Base-by-base conservation (phyloP, 2,113 vertebrate genomes). In the Rhipidura dahli region DNA sequence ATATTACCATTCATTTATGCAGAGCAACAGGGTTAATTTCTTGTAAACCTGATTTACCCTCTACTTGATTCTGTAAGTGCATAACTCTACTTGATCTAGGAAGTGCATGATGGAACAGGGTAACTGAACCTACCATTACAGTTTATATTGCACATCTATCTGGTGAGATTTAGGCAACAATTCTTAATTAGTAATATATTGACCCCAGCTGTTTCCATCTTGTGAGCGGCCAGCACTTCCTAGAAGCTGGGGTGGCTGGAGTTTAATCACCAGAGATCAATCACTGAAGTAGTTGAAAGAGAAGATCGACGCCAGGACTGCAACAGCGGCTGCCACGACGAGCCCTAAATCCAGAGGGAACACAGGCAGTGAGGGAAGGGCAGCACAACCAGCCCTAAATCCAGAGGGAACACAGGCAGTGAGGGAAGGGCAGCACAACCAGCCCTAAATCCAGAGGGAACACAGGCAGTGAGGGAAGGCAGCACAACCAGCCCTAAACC, bases 281-380 rank as follows among this genome's bases (percentile, higher is more conserved):
- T 98, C 98, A 90, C 97, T 98, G 97, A 98, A 98, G 97, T 98
- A 98, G 93, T 96, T 97, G 91, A 98, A 97, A 89, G 98, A 98
- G 95, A 98, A 88, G 64, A 97, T 85, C 3, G 90, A 96, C 7
- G 98, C 97, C 72, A 98, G 81, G 81, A 98, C 70, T 86, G 97
- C 97, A 0, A 98, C 97, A 50, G 95, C 97, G 27, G 97, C 92
- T 45, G 97, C 97, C 88, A 98, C 60, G 16, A 97, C 95, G 91
- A 98, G 69, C 94, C 98, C 98, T 98, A 90, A 61, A 97, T 96
- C 40, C 72, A 97, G 77, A 96, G 93, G 59, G 95, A 92, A 95
- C 30, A 49, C 64, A 73, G 70, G 82, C 21, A 65, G 70, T 93
- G 90, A 96, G 79, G 31, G 65, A 66, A 50, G 13, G 15, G 9